phyloP scores from a whole-genome alignment of 2,888 invertebrate genomes.

The Chelonus formosanus region DNA sequence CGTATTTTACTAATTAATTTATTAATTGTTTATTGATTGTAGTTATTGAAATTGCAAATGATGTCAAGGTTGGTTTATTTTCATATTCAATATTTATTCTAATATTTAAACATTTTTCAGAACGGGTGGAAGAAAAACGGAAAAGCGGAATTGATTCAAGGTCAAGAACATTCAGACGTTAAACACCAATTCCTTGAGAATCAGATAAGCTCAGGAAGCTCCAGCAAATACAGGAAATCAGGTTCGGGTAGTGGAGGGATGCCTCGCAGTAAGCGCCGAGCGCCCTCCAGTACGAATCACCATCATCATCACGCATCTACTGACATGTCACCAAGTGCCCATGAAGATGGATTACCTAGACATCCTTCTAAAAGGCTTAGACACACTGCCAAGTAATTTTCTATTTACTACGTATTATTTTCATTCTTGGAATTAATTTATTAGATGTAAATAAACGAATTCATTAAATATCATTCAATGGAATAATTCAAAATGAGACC shows the following conservation, averaged over 20 bases:
- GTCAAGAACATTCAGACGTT: slow-evolving; percentile 14
- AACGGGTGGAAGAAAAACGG: slow-evolving; percentile 44
- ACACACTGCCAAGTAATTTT: slow-evolving; percentile 56
- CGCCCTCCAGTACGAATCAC: slow-evolving; percentile 61
- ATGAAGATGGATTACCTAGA: slow-evolving; percentile 59
- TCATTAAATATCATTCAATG: neutral
- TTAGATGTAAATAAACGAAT: no score
- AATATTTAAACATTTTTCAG: slow-evolving; percentile 31
- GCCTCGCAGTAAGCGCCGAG: slow-evolving; percentile 65
- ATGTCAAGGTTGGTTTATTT: no score
- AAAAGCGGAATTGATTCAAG: slow-evolving; percentile 27
- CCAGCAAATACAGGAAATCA: slow-evolving; percentile 40
- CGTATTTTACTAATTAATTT: neutral
- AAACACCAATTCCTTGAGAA: slow-evolving; percentile 33
- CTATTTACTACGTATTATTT: slow-evolving; percentile 16
- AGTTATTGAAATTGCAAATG: neutral
- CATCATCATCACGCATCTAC: slow-evolving; percentile 55
- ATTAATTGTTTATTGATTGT: neutral
- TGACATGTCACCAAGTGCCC: slow-evolving; percentile 61
- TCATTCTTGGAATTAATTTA: neutral
- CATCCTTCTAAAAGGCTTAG: slow-evolving; percentile 61
- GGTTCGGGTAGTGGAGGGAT: slow-evolving; percentile 58
- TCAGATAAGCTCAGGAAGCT: slow-evolving; percentile 33
- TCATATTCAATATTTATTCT: neutral
- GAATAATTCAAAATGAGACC: slow-evolving; percentile 1